A percentile compares a stretch with the other conserved stretches of the same genome.
These are phyloP conservation scores for Lumbricus terrestris DNA, from an alignment of 2,888 invertebrate species.

Conservation along the genomic window DNA sequence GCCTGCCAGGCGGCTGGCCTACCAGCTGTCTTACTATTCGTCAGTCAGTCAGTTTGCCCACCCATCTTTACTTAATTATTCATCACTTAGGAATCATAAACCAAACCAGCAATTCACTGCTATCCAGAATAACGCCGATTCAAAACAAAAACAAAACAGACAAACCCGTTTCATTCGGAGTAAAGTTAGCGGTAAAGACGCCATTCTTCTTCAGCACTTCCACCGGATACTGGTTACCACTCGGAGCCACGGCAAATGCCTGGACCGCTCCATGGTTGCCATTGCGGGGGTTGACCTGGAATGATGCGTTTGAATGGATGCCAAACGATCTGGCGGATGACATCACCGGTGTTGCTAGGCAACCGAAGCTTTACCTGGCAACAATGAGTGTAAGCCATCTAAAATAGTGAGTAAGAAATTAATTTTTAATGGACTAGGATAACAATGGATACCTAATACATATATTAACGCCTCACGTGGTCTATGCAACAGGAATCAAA, in stretches of 20 bases:
- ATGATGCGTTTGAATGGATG: constrained; percentile 9
- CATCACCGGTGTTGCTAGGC: neutral
- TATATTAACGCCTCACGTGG: too few relatives aligned
- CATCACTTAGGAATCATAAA: neutral
- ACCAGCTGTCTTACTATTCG: neutral
- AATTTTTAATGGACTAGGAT: neutral
- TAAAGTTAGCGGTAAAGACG: constrained; percentile 86
- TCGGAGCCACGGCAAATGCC: constrained; percentile 88
- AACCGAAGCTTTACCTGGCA: neutral
- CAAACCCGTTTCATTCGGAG: constrained; percentile 89
- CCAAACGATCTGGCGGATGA: constrained; percentile 17
- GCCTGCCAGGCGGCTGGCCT: neutral
- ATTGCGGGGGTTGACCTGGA: constrained; percentile 55
- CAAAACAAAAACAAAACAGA: neutral
- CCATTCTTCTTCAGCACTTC: constrained; percentile 64
- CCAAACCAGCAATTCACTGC: too few relatives aligned
- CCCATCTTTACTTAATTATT: neutral
- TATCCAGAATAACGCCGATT: too few relatives aligned
- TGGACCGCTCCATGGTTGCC: constrained; percentile 73
- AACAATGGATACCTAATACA: neutral
- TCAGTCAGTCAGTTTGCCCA: too few relatives aligned
- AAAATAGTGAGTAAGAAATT: neutral
- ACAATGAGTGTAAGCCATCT: neutral
- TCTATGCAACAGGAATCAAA: neutral
- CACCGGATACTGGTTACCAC: constrained; percentile 77